Evolutionary conservation across 2,113 vertebrate species (phyloP).

Genomic region (Ceratotherium simum): DNA sequence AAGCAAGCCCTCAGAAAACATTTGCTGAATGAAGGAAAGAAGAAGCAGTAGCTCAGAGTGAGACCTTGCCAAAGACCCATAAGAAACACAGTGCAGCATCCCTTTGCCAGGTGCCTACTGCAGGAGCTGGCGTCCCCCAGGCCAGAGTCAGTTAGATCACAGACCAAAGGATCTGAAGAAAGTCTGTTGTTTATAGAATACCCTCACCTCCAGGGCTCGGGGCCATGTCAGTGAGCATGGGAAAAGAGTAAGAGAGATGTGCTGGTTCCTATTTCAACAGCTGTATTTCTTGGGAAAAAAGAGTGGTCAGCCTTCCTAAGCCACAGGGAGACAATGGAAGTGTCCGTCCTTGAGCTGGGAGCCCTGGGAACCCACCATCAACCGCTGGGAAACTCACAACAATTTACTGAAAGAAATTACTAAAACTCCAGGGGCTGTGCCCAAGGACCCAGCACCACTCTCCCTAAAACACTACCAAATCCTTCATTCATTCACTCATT

Average conservation of each 20-base stretch:
- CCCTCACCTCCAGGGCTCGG: neutral
- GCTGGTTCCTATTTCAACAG: neutral
- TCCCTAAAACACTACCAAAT: neutral
- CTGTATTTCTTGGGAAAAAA: neutral
- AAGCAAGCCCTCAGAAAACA: constrained; percentile 27
- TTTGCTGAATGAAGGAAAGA: constrained; percentile 28
- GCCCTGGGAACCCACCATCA: neutral
- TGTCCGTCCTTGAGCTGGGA: neutral
- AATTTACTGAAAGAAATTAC: neutral
- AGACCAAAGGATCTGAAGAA: neutral
- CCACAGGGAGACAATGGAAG: neutral
- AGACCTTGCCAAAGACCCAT: neutral
- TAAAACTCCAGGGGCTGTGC: neutral
- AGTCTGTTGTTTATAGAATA: neutral
- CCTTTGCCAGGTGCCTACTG: neutral
- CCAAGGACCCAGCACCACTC: neutral
- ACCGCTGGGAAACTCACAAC: neutral
- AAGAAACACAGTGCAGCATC: neutral
- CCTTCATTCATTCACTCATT: neutral
- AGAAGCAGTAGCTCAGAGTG: neutral
- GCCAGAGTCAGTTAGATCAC: neutral
- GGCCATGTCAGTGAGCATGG: neutral
- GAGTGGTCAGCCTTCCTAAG: neutral
- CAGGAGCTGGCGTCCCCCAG: neutral
- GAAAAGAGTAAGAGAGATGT: neutral